phyloP scores from a whole-genome alignment of 2,113 vertebrate genomes.

The Oryzias celebensis region DNA sequence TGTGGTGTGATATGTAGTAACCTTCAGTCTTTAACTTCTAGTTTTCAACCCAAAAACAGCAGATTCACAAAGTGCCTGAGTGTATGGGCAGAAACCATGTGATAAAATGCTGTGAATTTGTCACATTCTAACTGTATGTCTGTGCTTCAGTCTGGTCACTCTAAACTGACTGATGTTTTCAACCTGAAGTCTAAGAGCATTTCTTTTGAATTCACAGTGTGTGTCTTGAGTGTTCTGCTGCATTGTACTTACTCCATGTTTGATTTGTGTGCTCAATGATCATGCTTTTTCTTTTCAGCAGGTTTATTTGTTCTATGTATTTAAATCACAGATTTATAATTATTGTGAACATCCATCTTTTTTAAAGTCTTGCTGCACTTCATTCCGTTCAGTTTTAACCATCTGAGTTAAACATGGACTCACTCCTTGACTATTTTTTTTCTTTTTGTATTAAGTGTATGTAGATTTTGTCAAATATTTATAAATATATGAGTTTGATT shows the following conservation, averaged over 20 bases:
- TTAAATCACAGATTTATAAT: constrained; percentile 72
- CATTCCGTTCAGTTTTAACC: constrained; percentile 28
- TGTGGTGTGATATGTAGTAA: too few species aligned
- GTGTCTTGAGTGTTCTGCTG: not conserved
- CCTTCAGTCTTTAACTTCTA: not conserved
- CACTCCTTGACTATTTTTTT: constrained; percentile 38
- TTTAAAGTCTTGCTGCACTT: constrained; percentile 52
- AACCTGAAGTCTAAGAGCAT: constrained; percentile 11
- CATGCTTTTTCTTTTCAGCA: constrained; percentile 10
- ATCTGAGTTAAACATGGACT: constrained; percentile 37
- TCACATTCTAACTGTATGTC: constrained; percentile 31
- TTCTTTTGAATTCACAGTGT: constrained; percentile 7
- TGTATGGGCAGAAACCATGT: not conserved
- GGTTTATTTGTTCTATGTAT: constrained; percentile 23
- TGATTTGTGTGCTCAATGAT: not conserved
- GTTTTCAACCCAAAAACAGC: not conserved
- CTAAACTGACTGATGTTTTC: constrained; percentile 4
- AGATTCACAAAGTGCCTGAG: not conserved
- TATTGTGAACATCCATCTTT: constrained; percentile 46
- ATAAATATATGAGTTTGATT: constrained; percentile 67
- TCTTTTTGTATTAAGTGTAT: constrained; percentile 64
- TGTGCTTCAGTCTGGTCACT: not conserved
- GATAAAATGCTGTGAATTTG: not conserved
- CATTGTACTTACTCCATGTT: not conserved
- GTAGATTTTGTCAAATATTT: constrained; percentile 66